A percentile compares a stretch with the other conserved stretches of the same genome.
Evolutionary conservation across 2,797 vertebrate genomes (phyloP).

Genomic region (Diplodus puntazzo): DNA sequence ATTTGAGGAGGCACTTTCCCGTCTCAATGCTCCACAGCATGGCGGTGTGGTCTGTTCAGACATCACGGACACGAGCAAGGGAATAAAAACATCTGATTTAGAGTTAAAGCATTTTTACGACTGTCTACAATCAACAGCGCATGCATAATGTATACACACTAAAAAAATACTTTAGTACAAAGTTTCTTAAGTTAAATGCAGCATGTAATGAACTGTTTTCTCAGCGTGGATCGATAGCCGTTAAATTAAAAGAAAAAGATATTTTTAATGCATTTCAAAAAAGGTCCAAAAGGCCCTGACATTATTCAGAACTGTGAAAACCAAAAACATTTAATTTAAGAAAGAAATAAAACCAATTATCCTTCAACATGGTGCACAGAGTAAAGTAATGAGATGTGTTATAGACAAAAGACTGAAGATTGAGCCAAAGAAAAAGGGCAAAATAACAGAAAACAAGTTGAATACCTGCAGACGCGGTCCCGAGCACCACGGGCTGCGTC

Average conservation of each 20-base stretch:
- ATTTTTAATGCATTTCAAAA: background rate
- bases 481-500: slow-evolving; percentile 93
- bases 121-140: background rate
- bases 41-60: slow-evolving; percentile 92
- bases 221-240: background rate
- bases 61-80: rapidly evolving
- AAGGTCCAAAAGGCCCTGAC: background rate
- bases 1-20: slow-evolving; percentile 95
- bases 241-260: background rate
- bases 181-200: background rate
- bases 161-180: too few species aligned
- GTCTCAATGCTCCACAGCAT: slow-evolving; percentile 99
- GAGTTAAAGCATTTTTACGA: background rate
- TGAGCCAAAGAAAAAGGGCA: background rate
- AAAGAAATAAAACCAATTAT: background rate
- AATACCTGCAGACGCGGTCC: slow-evolving; percentile 95
- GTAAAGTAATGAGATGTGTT: background rate
- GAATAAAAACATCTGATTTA: background rate
- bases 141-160: background rate
- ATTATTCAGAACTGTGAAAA: background rate
- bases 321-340: background rate
- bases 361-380: background rate
- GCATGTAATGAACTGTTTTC: background rate
- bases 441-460: background rate
- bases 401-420: background rate